A percentile compares a stretch with the other conserved stretches of the same genome.
Evolutionary conservation across 1,140 invertebrate genomes (phyloP).

Genomic region (Caerostris darwini): DNA sequence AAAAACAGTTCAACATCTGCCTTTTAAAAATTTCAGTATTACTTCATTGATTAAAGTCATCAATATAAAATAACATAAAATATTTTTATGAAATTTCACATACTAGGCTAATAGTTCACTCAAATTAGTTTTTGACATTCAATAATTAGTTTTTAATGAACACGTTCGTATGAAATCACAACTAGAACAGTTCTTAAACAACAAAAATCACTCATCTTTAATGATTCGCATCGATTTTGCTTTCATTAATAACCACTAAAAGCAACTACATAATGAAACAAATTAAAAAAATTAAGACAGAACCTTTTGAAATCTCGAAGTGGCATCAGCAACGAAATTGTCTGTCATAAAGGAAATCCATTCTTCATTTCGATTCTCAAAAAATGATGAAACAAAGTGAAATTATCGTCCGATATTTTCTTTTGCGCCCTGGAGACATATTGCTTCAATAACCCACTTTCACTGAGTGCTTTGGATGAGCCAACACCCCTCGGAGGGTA

Average conservation of each 20-base stretch:
- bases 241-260: background rate
- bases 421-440: background rate
- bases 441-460: slow-evolving; percentile 5
- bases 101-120: no score
- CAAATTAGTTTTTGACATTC: no score
- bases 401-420: slow-evolving; percentile 8
- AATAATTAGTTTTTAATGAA: no score
- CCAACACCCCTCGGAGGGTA: background rate
- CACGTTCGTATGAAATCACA: no score
- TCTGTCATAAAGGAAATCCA: background rate
- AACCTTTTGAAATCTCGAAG: background rate
- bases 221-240: background rate
- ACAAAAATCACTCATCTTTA: no score
- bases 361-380: background rate
- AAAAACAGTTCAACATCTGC: no score
- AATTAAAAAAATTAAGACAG: background rate
- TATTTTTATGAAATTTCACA: no score
- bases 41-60: no score
- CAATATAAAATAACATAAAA: no score
- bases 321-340: background rate
- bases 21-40: no score
- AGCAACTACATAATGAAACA: background rate
- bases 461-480: background rate
- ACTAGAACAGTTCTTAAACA: no score
- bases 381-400: background rate